Evolutionary conservation across 1,140 invertebrate genomes (phyloP).

Genomic region (Drosophila pectinifera): DNA sequence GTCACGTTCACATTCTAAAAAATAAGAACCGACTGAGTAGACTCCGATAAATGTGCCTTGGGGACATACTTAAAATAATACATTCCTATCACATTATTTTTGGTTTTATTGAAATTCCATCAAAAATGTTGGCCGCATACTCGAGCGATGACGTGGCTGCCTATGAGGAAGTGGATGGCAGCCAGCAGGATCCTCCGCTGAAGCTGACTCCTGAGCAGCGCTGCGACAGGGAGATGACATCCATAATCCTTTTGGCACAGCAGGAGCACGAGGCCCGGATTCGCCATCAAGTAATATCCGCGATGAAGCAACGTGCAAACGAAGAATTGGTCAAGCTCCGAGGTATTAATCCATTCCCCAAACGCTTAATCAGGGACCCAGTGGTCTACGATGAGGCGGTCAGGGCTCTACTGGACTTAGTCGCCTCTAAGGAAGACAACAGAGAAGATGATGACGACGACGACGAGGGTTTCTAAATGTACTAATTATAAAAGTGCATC

Average conservation of each 20-base stretch:
- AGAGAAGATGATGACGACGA: constrained; percentile 1
- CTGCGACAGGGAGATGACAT: constrained; percentile 5
- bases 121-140: constrained; percentile 17
- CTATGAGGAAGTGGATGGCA: constrained; percentile 37
- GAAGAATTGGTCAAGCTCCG: constrained; percentile 1
- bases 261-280: constrained; percentile 41
- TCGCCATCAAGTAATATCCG: constrained; percentile 16
- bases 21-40: constrained; percentile 7
- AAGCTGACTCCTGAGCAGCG: not conserved
- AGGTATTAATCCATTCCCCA: not conserved
- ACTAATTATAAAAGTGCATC: not conserved
- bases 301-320: constrained; percentile 26
- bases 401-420: not conserved
- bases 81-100: not conserved
- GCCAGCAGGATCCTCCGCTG: not conserved
- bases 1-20: not conserved
- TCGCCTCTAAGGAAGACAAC: not conserved
- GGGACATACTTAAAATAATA: not conserved
- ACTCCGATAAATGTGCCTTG: constrained; percentile 2
- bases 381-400: not conserved
- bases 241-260: constrained; percentile 36
- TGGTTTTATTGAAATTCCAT: not conserved
- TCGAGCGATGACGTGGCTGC: constrained; percentile 38
- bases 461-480: not conserved
- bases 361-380: not conserved